Conservation (phyloP, 2,888 invertebrate species). For the Callimorpha dominula region DNA sequence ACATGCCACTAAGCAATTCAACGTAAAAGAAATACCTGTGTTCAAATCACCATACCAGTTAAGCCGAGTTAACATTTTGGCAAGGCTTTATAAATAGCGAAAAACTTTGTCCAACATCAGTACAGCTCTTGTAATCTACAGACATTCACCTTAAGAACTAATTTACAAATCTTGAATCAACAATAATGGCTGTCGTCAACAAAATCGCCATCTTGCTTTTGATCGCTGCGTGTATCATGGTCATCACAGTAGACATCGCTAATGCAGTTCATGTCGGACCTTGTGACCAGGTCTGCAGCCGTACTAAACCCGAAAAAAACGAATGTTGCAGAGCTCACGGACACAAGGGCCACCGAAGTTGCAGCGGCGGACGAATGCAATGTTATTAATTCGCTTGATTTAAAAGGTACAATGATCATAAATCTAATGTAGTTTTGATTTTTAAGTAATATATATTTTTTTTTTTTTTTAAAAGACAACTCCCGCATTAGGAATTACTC, state of each 20-base stretch:
- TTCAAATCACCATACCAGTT: background rate
- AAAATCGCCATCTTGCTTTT: slow-evolving; percentile 9
- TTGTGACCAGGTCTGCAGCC: slow-evolving; percentile 35
- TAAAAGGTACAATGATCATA: background rate
- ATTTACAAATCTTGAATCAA: background rate
- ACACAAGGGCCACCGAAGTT: slow-evolving; percentile 1
- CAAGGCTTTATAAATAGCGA: background rate
- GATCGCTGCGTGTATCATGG: slow-evolving; percentile 9
- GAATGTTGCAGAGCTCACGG: slow-evolving; percentile 35
- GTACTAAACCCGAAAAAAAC: slow-evolving; percentile 23
- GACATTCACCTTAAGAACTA: background rate
- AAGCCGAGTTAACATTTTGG: background rate
- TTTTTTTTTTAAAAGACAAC: too few species aligned
- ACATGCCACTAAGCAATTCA: background rate
- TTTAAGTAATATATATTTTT: too few species aligned
- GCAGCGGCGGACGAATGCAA: background rate
- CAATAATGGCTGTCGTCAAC: slow-evolving; percentile 11
- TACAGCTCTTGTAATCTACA: background rate
- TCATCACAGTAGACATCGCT: slow-evolving; percentile 12
- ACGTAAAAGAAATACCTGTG: background rate
- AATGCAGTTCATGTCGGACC: slow-evolving; percentile 22
- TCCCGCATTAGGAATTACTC: too few species aligned
- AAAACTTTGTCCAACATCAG: background rate
- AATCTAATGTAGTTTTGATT: background rate
- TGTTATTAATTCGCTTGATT: slow-evolving; percentile 1